Evolutionary conservation across 2,888 invertebrate genomes (phyloP).

Genomic region (Clanis bilineata): DNA sequence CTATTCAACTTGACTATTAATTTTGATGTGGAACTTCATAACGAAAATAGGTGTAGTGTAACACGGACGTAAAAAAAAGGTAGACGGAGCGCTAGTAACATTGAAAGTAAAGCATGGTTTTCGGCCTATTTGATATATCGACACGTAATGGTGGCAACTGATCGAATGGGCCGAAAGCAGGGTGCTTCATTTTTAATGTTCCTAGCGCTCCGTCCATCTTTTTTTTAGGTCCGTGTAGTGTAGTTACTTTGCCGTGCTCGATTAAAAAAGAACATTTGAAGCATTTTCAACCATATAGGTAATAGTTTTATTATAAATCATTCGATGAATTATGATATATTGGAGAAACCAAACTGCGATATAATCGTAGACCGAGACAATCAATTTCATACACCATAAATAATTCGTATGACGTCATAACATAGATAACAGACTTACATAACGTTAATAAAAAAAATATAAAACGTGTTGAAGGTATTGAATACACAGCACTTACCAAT

Average conservation of each 20-base stretch:
- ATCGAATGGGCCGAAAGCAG: too few species aligned
- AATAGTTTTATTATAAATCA: neutral
- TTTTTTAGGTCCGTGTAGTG: too few species aligned
- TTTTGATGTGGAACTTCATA: too few species aligned
- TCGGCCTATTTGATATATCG: too few species aligned
- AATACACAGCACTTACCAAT: neutral
- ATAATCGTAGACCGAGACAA: neutral
- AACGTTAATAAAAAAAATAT: neutral
- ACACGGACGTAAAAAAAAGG: too few species aligned
- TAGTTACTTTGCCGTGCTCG: neutral
- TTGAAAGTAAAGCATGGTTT: too few species aligned
- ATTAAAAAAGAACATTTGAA: neutral
- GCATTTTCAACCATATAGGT: neutral
- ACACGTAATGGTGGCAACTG: too few species aligned
- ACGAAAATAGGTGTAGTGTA: too few species aligned
- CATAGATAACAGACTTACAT: constrained; percentile 1
- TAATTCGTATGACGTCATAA: neutral
- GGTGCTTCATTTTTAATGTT: too few species aligned
- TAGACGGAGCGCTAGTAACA: too few species aligned
- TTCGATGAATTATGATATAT: neutral
- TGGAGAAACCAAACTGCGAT: neutral
- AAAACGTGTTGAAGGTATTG: neutral
- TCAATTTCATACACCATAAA: neutral
- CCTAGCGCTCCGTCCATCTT: too few species aligned
- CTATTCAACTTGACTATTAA: neutral